Evolutionary conservation across 2,797 vertebrate species (phyloP).

Genomic region (Malurus leucopterus): DNA sequence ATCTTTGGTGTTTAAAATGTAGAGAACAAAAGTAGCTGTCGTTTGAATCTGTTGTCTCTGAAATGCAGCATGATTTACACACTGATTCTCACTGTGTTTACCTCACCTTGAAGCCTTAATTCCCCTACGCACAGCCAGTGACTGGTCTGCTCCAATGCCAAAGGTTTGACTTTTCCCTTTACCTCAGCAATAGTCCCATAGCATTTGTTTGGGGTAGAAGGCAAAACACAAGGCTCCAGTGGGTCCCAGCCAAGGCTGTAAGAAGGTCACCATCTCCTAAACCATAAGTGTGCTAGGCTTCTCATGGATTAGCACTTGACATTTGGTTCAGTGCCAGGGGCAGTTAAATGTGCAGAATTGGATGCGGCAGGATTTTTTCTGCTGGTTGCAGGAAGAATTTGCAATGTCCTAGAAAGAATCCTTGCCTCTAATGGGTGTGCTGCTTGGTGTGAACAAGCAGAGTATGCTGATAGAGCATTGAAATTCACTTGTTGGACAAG

Average conservation of each 20-base stretch:
- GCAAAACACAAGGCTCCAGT: conserved; percentile 21
- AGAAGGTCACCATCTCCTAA: conserved; percentile 27
- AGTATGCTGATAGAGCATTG: conserved; percentile 13
- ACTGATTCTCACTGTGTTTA: conserved; percentile 55
- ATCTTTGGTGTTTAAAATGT: conserved; percentile 29
- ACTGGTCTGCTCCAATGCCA: conserved; percentile 50
- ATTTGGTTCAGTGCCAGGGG: neutral
- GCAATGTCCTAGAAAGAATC: conserved; percentile 2
- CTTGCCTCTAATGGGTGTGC: neutral
- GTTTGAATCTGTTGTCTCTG: conserved; percentile 7
- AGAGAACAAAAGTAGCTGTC: conserved; percentile 37
- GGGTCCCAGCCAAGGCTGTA: conserved; percentile 26
- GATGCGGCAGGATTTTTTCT: neutral
- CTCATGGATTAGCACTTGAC: neutral
- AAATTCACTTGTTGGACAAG: neutral
- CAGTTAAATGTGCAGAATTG: neutral
- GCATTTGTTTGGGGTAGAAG: conserved; percentile 43
- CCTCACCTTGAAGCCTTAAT: conserved; percentile 75
- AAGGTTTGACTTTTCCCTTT: conserved; percentile 44
- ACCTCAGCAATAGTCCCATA: conserved; percentile 43
- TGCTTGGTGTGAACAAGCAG: neutral
- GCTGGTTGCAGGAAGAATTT: conserved; percentile 3
- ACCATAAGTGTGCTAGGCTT: neutral
- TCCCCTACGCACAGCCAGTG: conserved; percentile 34
- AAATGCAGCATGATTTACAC: conserved; percentile 21